These are phyloP conservation scores for Trisateles emortualis DNA, from an alignment of 2,888 invertebrate species.

Conservation along the genomic window DNA sequence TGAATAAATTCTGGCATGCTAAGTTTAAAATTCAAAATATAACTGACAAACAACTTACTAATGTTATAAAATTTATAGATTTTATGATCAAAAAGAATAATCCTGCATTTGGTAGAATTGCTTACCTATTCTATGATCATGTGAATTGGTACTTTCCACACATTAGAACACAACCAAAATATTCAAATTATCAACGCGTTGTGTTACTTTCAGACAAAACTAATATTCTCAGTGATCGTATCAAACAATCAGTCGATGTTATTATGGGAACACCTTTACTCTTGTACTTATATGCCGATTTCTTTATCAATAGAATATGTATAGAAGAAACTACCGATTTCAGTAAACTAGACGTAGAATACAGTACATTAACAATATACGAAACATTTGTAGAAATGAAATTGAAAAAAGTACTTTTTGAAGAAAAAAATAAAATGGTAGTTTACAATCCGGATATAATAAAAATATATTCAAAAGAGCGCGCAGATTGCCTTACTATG, in stretches of 20 bases:
- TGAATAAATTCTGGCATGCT: slow-evolving; percentile 19
- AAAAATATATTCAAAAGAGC: slow-evolving; percentile 17
- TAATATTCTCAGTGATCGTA: background rate
- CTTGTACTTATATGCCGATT: slow-evolving; percentile 24
- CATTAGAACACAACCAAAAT: too few species aligned
- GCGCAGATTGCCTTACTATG: slow-evolving; percentile 10
- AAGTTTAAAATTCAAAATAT: slow-evolving; percentile 23
- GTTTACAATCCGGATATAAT: slow-evolving; percentile 23
- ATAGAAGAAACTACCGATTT: slow-evolving; percentile 3
- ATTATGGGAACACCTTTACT: slow-evolving; percentile 22
- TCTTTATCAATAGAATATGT: slow-evolving; percentile 16
- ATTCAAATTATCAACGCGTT: too few species aligned
- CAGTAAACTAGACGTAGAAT: background rate
- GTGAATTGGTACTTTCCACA: background rate
- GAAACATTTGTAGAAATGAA: slow-evolving; percentile 27
- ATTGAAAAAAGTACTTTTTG: slow-evolving; percentile 30
- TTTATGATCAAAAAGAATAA: too few species aligned
- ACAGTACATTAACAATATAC: slow-evolving; percentile 10
- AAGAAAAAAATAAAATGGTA: slow-evolving; percentile 30
- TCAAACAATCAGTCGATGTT: background rate
- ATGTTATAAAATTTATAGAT: slow-evolving; percentile 16
- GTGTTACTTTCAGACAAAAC: too few species aligned
- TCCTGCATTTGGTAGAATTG: too few species aligned
- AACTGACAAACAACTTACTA: slow-evolving; percentile 13
- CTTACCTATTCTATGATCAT: background rate